phyloP scores from a whole-genome alignment of 2,113 vertebrate genomes.

The Chelonoidis abingdonii region DNA sequence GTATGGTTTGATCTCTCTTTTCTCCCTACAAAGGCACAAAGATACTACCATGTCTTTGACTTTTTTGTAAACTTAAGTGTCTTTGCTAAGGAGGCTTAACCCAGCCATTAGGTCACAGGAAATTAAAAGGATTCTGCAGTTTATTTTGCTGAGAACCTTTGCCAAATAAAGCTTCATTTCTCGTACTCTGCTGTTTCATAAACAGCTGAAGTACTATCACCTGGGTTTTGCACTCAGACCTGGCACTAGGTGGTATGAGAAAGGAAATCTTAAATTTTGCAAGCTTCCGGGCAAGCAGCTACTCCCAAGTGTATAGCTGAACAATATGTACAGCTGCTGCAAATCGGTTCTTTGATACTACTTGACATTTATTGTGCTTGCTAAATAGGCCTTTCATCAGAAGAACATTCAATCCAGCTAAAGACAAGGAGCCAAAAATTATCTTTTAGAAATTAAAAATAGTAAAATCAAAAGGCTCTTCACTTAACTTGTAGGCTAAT shows the following conservation, averaged over 20 bases:
- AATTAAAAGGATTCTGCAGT: background rate
- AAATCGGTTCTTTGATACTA: background rate
- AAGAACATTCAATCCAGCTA: background rate
- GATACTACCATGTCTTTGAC: background rate
- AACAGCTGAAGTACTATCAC: background rate
- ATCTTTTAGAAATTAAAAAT: conserved; percentile 31
- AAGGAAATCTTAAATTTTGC: background rate
- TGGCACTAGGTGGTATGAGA: background rate
- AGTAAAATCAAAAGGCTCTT: background rate
- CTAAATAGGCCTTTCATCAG: conserved; percentile 8
- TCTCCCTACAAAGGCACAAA: background rate
- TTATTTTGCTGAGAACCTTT: background rate
- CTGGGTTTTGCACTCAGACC: background rate
- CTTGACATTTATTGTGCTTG: background rate
- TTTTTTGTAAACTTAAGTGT: background rate
- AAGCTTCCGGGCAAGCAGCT: background rate
- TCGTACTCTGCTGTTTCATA: background rate
- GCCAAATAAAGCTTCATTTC: background rate
- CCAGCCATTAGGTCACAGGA: background rate
- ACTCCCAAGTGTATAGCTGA: background rate
- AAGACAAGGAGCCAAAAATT: background rate
- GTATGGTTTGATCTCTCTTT: background rate
- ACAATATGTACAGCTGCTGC: background rate
- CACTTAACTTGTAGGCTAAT: background rate
- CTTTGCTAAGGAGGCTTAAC: background rate